Evolutionary conservation across 2,797 vertebrate species (phyloP).

Genomic region (Cygnus olor): DNA sequence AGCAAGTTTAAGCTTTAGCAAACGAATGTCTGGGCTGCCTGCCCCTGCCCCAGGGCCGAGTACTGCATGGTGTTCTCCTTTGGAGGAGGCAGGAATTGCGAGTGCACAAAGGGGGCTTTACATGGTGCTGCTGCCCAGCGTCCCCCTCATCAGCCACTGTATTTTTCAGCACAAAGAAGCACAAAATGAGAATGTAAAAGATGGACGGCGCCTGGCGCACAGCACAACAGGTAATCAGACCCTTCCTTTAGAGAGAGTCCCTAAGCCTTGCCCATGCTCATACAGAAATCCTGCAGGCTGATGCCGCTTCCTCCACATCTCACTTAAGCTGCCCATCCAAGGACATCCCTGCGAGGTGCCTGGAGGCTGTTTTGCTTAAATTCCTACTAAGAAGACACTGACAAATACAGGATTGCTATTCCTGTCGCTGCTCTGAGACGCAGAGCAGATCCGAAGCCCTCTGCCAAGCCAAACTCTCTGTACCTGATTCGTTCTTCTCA

Average conservation of each 20-base stretch:
- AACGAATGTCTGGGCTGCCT: neutral
- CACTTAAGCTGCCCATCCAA: neutral
- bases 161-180: neutral
- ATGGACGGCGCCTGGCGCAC: neutral
- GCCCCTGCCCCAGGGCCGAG: fast-evolving
- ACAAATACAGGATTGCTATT: neutral
- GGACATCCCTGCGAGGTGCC: neutral
- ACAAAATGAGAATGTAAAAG: neutral
- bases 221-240: neutral
- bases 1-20: neutral
- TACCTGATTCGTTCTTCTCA: conserved; percentile 99
- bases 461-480: conserved; percentile 11
- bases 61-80: neutral
- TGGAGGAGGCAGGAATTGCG: neutral
- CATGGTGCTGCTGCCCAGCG: neutral
- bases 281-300: neutral
- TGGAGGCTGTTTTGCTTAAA: neutral
- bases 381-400: neutral
- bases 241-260: neutral
- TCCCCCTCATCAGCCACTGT: neutral
- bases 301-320: neutral
- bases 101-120: neutral
- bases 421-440: neutral
- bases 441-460: neutral
- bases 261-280: fast-evolving